Evolutionary conservation across 2,113 vertebrate genomes (phyloP).

Genomic region (Cyanocitta stelleri): DNA sequence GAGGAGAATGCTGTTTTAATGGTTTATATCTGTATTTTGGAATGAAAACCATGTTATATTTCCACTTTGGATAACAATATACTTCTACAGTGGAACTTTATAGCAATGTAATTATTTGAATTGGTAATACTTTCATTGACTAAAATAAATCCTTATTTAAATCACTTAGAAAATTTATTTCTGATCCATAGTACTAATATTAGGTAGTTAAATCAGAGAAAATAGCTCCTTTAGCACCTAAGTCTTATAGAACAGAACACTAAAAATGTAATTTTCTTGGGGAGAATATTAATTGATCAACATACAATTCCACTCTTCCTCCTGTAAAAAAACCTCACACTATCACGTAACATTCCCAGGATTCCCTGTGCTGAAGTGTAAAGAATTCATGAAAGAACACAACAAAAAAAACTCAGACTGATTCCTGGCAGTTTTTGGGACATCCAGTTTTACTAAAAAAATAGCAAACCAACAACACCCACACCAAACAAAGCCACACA

Average conservation of each 20-base stretch:
- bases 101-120: not conserved
- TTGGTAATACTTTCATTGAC: not conserved
- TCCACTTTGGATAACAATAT: not conserved
- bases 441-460: not conserved
- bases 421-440: not conserved
- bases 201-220: not conserved
- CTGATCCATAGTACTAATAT: not conserved
- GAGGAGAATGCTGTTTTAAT: not conserved
- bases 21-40: slow-evolving; percentile 9
- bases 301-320: not conserved
- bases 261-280: not conserved
- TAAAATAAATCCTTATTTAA: not conserved
- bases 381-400: not conserved
- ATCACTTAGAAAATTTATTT: not conserved
- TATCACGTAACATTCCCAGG: not conserved
- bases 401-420: not conserved
- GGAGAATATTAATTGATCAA: not conserved
- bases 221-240: not conserved
- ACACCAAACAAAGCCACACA: not conserved
- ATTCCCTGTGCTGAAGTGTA: not conserved
- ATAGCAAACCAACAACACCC: not conserved
- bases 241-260: not conserved
- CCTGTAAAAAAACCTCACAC: not conserved
- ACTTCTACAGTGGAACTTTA: not conserved
- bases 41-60: not conserved